phyloP scores from a whole-genome alignment of 2,797 vertebrate genomes.

The Premnoplex brunnescens region DNA sequence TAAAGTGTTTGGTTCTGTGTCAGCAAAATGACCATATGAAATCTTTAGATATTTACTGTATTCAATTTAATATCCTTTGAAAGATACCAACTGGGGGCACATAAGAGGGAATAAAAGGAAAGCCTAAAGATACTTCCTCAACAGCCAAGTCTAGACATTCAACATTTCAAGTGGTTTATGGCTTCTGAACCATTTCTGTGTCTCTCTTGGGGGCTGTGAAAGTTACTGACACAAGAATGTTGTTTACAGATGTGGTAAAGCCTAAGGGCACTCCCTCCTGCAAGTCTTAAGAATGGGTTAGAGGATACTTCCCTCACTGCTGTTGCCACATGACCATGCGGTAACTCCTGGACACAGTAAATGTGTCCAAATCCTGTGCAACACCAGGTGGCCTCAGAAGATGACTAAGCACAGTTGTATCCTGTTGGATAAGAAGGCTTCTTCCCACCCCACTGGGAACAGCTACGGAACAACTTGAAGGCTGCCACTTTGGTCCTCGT shows the following conservation, averaged over 20 bases:
- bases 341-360: neutral
- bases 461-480: neutral
- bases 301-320: neutral
- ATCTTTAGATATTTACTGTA: neutral
- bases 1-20: neutral
- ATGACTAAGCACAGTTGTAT: neutral
- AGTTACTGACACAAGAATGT: neutral
- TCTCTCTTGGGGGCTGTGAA: neutral
- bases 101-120: neutral
- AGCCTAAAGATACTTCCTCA: neutral
- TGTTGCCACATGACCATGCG: rapidly evolving
- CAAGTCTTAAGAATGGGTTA: neutral
- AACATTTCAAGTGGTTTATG: rapidly evolving
- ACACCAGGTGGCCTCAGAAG: neutral
- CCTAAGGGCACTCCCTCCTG: neutral
- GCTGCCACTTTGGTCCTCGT: neutral
- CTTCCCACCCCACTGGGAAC: neutral
- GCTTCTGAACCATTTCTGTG: rapidly evolving
- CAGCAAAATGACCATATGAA: neutral
- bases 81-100: neutral
- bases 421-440: rapidly evolving
- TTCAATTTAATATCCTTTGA: neutral
- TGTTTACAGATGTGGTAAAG: neutral
- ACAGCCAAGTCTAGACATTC: neutral
- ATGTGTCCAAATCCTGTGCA: neutral